Base-by-base conservation (phyloP, 1,140 invertebrate genomes). In the Eurosta solidaginis region DNA sequence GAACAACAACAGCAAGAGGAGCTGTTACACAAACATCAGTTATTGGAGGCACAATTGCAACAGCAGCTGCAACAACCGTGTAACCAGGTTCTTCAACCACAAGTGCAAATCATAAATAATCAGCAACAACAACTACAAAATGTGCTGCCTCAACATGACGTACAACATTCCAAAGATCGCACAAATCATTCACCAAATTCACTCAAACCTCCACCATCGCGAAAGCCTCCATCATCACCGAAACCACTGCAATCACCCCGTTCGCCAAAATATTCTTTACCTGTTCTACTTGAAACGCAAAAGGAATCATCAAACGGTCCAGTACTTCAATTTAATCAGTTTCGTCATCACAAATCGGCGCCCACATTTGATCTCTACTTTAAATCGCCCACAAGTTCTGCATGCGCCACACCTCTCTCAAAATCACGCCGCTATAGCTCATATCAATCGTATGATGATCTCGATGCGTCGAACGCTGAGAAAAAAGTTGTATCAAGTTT, bases 401-500 rank as follows among this genome's bases (percentile, higher is more conserved):
- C 10, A 25, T 47, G 29, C 10, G 42, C 59, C 44, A 73, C 44
- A 9, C 42, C 44, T 1, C 45, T 36, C 3, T 52, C 29, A 20
- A 68, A 77, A 45, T 73, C 59, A 12, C 54, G 68, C 40, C 36
- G 33, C 73, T 25, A 77, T 25, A 78, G 85, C 63, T 86, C 83
- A 9, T 86, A 86, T 76, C 84, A 86, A 80, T 81, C 85, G 49
- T 86, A 83, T 52, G 85, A 86, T 52, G 84, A 86, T 76, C 74
- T 86, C 76, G 85, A 86, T 59, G 81, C 81, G 17, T 63, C 78
- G 22, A 76, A 77, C 52, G 85, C 82, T 20, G 84, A 86, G 47
- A 81, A 85, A 27, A 86, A 85, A 79, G 85, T 86, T 52, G 84
- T 86, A 40, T 83, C 85, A 54, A 86, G 85, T 50, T 79, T 86